Conservation (phyloP, 2,797 vertebrate species). For the Philypnodon macrostomus region DNA sequence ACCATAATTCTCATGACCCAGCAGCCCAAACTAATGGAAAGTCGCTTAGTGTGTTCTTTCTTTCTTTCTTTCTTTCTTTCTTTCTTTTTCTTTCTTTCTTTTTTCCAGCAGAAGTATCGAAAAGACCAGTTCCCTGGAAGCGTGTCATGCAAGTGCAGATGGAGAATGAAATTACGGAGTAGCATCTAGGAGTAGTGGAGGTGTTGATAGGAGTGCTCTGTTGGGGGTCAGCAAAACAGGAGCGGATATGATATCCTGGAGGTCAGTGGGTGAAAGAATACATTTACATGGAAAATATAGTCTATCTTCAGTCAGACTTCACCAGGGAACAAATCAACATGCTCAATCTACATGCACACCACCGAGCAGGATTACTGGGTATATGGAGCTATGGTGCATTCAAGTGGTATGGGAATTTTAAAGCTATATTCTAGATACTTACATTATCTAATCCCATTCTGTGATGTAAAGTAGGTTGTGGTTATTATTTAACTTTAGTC, state of each 20-base stretch:
- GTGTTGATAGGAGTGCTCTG: constrained; percentile 50
- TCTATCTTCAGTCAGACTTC: too few species aligned
- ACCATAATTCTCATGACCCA: constrained; percentile 84
- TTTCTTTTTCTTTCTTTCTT: constrained; percentile 52
- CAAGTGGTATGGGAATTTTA: too few species aligned
- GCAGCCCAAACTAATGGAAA: constrained; percentile 86
- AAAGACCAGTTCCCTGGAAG: constrained; percentile 63
- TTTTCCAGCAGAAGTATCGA: constrained; percentile 71
- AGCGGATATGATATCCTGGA: constrained; percentile 35
- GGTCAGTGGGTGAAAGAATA: constrained; percentile 31
- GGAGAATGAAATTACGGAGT: constrained; percentile 46
- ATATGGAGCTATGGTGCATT: too few species aligned
- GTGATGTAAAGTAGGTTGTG: too few species aligned
- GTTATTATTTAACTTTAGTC: too few species aligned
- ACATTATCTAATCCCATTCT: too few species aligned
- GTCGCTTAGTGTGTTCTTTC: constrained; percentile 76
- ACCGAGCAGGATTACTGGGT: too few species aligned
- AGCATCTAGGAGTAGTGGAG: constrained; percentile 32
- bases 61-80: constrained; percentile 56
- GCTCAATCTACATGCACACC: too few species aligned
- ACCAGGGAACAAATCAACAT: too few species aligned
- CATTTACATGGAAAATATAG: too few species aligned
- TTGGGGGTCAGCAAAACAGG: constrained; percentile 34
- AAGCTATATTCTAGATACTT: too few species aligned
- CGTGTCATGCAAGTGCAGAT: constrained; percentile 40